These are phyloP conservation scores for Augochlorella aurata DNA, from an alignment of 2,888 invertebrate species.

Conservation along the genomic window DNA sequence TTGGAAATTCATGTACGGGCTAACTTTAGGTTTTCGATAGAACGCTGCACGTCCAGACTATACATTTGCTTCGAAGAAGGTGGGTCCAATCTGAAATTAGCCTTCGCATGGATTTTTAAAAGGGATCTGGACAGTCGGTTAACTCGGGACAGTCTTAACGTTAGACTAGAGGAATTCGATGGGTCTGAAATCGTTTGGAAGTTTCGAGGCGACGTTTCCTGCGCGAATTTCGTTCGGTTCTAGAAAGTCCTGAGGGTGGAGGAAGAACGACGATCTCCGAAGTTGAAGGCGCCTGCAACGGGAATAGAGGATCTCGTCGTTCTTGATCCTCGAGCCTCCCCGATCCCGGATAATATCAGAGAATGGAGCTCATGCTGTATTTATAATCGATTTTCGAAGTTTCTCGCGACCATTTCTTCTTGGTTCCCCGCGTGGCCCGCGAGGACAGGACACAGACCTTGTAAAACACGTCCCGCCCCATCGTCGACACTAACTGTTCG, in stretches of 20 bases:
- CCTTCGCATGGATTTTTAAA: no score
- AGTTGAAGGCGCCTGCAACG: neutral
- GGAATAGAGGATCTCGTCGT: conserved; percentile 13
- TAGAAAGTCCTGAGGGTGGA: conserved; percentile 12
- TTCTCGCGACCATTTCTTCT: conserved; percentile 63
- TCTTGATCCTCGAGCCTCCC: conserved; percentile 19
- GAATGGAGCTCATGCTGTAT: conserved; percentile 49
- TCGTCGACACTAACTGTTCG: conserved; percentile 77
- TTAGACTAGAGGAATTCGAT: neutral
- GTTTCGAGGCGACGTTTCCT: conserved; percentile 4
- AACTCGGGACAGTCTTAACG: no score
- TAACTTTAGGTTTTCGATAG: neutral
- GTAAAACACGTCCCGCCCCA: conserved; percentile 64
- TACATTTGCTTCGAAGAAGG: no score
- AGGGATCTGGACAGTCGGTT: no score
- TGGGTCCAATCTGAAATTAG: no score
- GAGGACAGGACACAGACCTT: conserved; percentile 51
- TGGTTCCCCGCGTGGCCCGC: conserved; percentile 50
- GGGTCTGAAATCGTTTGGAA: neutral
- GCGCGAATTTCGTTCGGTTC: conserved; percentile 37
- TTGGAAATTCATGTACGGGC: neutral
- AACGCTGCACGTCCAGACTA: no score
- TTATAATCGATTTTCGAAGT: conserved; percentile 57
- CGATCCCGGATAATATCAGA: conserved; percentile 30
- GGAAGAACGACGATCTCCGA: conserved; percentile 13